A percentile compares a stretch with the other conserved stretches of the same genome.
These are phyloP conservation scores for Molorchus minor DNA, from an alignment of 2,888 invertebrate species.

Conservation along the genomic window DNA sequence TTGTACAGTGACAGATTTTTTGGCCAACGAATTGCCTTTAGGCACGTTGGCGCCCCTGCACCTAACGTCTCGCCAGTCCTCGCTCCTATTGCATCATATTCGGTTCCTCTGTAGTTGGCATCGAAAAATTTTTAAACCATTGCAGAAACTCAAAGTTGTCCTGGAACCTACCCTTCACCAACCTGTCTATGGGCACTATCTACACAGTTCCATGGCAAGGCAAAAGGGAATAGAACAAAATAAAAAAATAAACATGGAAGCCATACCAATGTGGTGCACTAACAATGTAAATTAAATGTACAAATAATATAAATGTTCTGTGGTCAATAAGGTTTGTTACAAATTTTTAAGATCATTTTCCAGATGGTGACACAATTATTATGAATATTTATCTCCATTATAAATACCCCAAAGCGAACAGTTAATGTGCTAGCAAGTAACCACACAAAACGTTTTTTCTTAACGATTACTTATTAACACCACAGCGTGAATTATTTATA, in stretches of 20 bases:
- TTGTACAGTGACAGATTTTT: constrained; percentile 55
- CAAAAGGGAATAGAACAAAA: constrained; percentile 48
- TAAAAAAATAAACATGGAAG: constrained; percentile 21
- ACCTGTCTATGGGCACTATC: constrained; percentile 92
- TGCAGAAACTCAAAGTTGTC: constrained; percentile 99
- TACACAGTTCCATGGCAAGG: constrained; percentile 64
- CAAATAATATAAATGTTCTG: constrained; percentile 11
- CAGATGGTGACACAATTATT: no score
- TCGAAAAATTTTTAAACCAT: constrained; percentile 99
- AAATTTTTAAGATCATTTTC: no score
- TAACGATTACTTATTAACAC: no score
- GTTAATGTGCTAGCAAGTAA: no score
- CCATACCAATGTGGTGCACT: constrained; percentile 17
- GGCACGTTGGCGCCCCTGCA: constrained; percentile 73
- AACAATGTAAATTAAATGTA: constrained; percentile 1
- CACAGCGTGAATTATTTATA: no score
- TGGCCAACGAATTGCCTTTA: constrained; percentile 63
- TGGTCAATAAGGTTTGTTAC: no score
- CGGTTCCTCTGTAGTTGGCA: constrained; percentile 95
- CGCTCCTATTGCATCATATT: constrained; percentile 90
- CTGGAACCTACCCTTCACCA: constrained; percentile 98
- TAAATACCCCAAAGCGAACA: no score
- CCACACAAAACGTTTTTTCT: no score
- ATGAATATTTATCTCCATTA: no score
- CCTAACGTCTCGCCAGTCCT: constrained; percentile 89